A percentile compares a stretch with the other conserved stretches of the same genome.
Evolutionary conservation across 2,888 invertebrate genomes (phyloP).

Genomic region (Drosophila maculinotata): DNA sequence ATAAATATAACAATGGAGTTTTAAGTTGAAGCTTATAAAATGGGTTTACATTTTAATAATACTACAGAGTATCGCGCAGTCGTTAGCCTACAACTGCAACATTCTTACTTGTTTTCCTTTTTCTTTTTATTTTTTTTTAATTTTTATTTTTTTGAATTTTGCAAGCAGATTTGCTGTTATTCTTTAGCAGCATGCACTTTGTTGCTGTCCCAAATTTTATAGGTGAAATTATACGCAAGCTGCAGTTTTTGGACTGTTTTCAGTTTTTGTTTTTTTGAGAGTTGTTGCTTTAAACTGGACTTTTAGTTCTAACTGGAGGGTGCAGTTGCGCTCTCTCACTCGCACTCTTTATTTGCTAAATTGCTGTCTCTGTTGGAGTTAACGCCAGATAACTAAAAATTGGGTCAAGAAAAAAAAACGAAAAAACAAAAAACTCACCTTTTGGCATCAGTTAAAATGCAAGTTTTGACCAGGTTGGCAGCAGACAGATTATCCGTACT

Average conservation of each 20-base stretch:
- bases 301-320: conserved; percentile 40
- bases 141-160: conserved; percentile 25
- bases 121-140: conserved; percentile 23
- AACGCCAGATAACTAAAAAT: conserved; percentile 24
- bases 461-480: conserved; percentile 80
- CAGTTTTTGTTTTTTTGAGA: not conserved
- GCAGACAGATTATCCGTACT: conserved; percentile 76
- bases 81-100: not conserved
- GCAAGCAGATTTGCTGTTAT: conserved; percentile 46
- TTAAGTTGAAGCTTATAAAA: too few relatives aligned
- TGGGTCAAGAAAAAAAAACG: conserved; percentile 29
- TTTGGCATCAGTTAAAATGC: conserved; percentile 79
- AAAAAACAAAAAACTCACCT: conserved; percentile 70
- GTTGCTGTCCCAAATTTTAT: conserved; percentile 62
- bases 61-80: conserved; percentile 17
- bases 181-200: conserved; percentile 45
- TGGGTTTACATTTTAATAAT: not conserved
- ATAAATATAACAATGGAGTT: too few relatives aligned
- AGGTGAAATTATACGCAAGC: conserved; percentile 60
- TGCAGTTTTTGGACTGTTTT: conserved; percentile 56
- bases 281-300: conserved; percentile 35
- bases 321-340: conserved; percentile 4
- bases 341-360: not conserved
- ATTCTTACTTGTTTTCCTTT: conserved; percentile 29
- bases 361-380: conserved; percentile 8